A percentile compares a stretch with the other conserved stretches of the same genome.
These are phyloP conservation scores for Epistrophella euchroma DNA, from an alignment of 2,888 invertebrate species.

Conservation along the genomic window DNA sequence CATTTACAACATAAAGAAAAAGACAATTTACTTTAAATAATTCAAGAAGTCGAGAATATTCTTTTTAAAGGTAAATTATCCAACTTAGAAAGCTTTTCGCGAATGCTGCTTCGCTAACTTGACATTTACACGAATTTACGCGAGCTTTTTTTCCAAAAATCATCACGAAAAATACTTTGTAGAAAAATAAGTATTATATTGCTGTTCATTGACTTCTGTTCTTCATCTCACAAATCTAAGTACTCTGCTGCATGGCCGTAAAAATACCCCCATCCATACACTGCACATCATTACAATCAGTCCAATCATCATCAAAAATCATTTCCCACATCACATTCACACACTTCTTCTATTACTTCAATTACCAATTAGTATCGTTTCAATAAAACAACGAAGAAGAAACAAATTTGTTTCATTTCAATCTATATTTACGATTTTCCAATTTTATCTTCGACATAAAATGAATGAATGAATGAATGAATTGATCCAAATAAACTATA, in stretches of 20 bases:
- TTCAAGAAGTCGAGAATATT: no score
- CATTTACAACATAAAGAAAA: no score
- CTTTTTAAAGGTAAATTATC: no score
- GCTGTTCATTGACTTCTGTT: conserved; percentile 32
- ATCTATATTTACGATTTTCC: conserved; percentile 68
- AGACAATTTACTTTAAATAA: no score
- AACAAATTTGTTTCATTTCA: conserved; percentile 69
- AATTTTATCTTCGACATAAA: conserved; percentile 44
- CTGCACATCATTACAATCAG: conserved; percentile 18
- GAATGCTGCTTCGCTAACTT: no score
- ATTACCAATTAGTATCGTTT: conserved; percentile 70
- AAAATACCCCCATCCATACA: conserved; percentile 35
- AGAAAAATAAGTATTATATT: background rate
- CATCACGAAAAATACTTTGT: no score
- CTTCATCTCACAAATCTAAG: background rate
- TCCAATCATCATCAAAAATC: conserved; percentile 13
- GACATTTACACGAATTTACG: no score
- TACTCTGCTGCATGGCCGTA: conserved; percentile 12
- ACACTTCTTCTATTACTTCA: conserved; percentile 60
- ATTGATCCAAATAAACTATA: conserved; percentile 48
- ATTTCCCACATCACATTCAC: conserved; percentile 32
- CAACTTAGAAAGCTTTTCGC: no score
- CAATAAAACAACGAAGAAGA: conserved; percentile 51
- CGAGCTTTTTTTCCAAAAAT: no score
- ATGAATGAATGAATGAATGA: conserved; percentile 60